These are phyloP conservation scores for Drepana falcataria DNA, from an alignment of 2,888 invertebrate species.

Conservation along the genomic window DNA sequence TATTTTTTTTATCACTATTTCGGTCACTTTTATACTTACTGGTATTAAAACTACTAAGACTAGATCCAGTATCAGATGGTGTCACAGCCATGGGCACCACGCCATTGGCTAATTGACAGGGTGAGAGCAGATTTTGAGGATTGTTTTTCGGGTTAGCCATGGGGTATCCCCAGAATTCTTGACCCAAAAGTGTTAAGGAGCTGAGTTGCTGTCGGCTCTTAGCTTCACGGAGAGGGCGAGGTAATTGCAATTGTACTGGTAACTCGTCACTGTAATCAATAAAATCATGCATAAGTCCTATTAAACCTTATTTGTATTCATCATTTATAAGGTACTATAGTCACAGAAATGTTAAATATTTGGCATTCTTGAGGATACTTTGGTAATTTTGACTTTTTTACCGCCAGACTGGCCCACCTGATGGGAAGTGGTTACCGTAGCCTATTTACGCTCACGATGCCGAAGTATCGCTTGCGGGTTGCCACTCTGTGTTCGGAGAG, in stretches of 20 bases:
- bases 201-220: conserved; percentile 94
- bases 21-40: conserved; percentile 57
- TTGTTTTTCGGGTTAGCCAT: conserved; percentile 85
- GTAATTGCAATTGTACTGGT: conserved; percentile 92
- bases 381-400: no score
- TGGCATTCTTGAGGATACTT: no score
- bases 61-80: conserved; percentile 83
- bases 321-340: no score
- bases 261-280: conserved; percentile 87
- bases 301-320: no score
- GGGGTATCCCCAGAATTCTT: conserved; percentile 90
- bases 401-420: no score
- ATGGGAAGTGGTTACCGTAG: no score
- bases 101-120: conserved; percentile 56
- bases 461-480: no score
- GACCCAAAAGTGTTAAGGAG: conserved; percentile 92
- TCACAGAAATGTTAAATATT: no score
- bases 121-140: conserved; percentile 56
- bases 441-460: no score
- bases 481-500: no score
- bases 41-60: conserved; percentile 85
- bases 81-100: conserved; percentile 72
- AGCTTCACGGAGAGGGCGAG: conserved; percentile 90
- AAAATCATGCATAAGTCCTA: no score
- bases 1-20: background rate